Percentiles rank a stretch among this genome's conserved stretches.
phyloP scores from a whole-genome alignment of 2,888 invertebrate species.

The Trileptium ribeirensis region DNA sequence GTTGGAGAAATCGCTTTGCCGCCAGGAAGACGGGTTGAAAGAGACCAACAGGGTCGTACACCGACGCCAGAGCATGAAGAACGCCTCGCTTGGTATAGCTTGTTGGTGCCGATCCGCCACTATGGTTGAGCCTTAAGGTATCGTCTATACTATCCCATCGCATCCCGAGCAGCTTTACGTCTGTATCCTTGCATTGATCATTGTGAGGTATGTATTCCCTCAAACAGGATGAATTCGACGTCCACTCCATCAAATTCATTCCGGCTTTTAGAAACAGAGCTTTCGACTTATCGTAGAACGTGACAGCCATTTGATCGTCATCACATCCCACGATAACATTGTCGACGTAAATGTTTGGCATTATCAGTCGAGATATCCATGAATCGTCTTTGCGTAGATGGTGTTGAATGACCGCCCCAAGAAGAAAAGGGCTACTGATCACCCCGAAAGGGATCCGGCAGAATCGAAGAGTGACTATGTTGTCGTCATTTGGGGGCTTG shows the following conservation, averaged over 20 bases:
- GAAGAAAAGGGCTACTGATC: conserved; percentile 5
- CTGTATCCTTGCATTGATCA: background rate
- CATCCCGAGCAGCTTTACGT: conserved; percentile 8
- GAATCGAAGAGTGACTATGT: background rate
- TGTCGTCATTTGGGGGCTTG: background rate
- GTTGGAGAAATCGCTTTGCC: conserved; percentile 39
- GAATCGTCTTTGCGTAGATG: background rate
- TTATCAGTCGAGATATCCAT: background rate
- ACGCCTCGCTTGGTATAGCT: too few species aligned
- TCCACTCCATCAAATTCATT: conserved; percentile 24
- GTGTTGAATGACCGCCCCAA: background rate
- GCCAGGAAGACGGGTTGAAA: conserved; percentile 26
- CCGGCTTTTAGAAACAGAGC: conserved; percentile 16
- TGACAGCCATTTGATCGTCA: conserved; percentile 9
- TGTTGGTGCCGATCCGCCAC: too few species aligned
- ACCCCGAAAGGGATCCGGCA: background rate
- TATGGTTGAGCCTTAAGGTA: too few species aligned
- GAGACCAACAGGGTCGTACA: conserved; percentile 38
- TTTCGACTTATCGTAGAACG: conserved; percentile 26
- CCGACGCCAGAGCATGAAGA: too few species aligned
- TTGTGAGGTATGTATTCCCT: background rate
- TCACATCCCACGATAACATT: conserved; percentile 19
- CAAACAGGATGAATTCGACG: background rate
- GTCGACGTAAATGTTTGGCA: conserved; percentile 34
- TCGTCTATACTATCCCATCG: conserved; percentile 17